Percentiles rank a stretch among this genome's conserved stretches.
Evolutionary conservation across 1,140 invertebrate genomes (phyloP).

Genomic region (Drosophila chauvacae): DNA sequence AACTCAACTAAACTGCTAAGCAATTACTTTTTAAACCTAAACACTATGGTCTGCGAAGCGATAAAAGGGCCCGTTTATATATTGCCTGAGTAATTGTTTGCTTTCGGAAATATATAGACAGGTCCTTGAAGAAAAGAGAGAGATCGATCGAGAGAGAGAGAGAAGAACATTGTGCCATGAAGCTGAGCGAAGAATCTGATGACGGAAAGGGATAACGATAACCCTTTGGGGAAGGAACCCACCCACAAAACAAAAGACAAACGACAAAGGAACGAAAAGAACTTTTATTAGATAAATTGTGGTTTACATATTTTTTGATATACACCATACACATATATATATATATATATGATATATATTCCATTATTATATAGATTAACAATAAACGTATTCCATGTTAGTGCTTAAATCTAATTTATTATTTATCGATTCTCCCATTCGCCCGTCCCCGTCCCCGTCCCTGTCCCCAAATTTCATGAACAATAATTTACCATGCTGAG

Average conservation of each 20-base stretch:
- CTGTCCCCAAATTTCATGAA: conserved; percentile 22
- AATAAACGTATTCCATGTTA: conserved; percentile 68
- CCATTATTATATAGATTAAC: conserved; percentile 40
- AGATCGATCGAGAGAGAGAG: background rate
- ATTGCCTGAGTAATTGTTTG: conserved; percentile 1
- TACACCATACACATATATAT: conserved; percentile 46
- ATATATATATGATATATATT: conserved; percentile 54
- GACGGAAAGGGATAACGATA: background rate
- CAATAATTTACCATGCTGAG: conserved; percentile 26
- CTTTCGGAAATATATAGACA: background rate
- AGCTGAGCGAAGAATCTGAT: conserved; percentile 35
- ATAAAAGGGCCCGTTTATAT: background rate
- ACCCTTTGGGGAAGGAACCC: conserved; percentile 12
- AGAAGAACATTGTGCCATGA: conserved; percentile 70
- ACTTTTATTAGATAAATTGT: conserved; percentile 46
- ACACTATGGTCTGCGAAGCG: conserved; percentile 19
- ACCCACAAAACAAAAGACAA: conserved; percentile 40
- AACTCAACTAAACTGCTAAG: conserved; percentile 54
- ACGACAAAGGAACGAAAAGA: conserved; percentile 36
- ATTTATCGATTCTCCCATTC: conserved; percentile 26
- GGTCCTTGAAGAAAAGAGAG: background rate
- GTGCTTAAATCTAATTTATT: conserved; percentile 82
- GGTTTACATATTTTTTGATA: conserved; percentile 49
- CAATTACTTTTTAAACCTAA: conserved; percentile 33
- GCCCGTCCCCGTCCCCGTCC: background rate